Conservation (phyloP, 2,888 invertebrate genomes). For the Amiota minor region DNA sequence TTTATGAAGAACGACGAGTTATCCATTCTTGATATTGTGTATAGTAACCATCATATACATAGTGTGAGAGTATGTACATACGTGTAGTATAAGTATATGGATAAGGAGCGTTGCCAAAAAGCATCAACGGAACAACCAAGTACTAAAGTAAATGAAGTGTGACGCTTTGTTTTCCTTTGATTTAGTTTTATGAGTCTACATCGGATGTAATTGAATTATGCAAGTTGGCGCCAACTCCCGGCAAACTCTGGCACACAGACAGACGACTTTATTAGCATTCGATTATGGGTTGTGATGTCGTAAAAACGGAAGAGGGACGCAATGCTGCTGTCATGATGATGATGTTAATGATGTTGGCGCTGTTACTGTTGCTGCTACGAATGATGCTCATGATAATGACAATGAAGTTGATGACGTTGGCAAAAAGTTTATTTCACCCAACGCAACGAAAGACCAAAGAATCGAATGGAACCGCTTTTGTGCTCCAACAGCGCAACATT, state of each 20-base stretch:
- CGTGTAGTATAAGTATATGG: slow-evolving; percentile 27
- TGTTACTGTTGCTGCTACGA: slow-evolving; percentile 5
- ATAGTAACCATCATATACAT: no score
- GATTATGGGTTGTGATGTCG: slow-evolving; percentile 56
- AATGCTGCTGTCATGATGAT: slow-evolving; percentile 35
- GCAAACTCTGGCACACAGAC: slow-evolving; percentile 55
- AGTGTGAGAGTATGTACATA: no score
- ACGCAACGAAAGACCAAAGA: slow-evolving; percentile 10
- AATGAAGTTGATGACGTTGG: slow-evolving; percentile 15
- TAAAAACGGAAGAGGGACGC: slow-evolving; percentile 7
- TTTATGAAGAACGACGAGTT: no score
- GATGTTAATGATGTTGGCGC: slow-evolving; percentile 44
- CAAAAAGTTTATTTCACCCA: slow-evolving; percentile 16
- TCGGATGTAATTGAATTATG: slow-evolving; percentile 73
- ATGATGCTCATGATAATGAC: slow-evolving; percentile 18
- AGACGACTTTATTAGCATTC: slow-evolving; percentile 72
- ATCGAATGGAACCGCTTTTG: background rate
- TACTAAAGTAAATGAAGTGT: slow-evolving; percentile 70
- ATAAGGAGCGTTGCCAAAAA: slow-evolving; percentile 40
- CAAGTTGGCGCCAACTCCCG: slow-evolving; percentile 66
- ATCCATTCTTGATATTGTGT: no score
- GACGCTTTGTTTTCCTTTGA: slow-evolving; percentile 72
- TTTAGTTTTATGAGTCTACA: slow-evolving; percentile 72
- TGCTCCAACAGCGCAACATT: slow-evolving; percentile 15
- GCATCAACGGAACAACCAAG: slow-evolving; percentile 4